These are phyloP conservation scores for Rattus rattus DNA, from an alignment of 2,113 vertebrate genomes.

Conservation along the genomic window DNA sequence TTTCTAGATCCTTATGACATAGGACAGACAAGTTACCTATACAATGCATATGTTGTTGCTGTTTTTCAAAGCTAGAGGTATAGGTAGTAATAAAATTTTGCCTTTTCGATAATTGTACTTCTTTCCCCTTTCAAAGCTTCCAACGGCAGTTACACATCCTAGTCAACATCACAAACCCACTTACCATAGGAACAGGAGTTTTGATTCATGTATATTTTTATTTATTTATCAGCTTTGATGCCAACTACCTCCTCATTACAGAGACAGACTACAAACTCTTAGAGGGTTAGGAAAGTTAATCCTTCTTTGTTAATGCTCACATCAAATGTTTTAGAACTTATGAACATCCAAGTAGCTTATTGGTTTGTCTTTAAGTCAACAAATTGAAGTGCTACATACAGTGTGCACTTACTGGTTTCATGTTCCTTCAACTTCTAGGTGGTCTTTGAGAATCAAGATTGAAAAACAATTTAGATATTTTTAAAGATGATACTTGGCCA, in stretches of 20 bases:
- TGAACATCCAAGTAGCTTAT: background rate
- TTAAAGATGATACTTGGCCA: constrained; percentile 44
- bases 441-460: background rate
- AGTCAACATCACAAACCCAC: background rate
- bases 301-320: background rate
- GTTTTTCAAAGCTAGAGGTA: background rate
- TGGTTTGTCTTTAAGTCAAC: background rate
- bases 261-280: background rate
- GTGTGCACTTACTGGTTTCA: background rate
- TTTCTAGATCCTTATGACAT: background rate
- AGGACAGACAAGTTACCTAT: background rate
- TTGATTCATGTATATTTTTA: background rate
- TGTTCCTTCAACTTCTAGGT: background rate
- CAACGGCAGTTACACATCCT: background rate
- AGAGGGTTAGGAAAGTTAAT: background rate
- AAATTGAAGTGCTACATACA: background rate
- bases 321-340: background rate
- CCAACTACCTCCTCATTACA: background rate
- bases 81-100: background rate
- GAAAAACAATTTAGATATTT: background rate
- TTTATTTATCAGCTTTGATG: background rate
- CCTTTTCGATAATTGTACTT: background rate
- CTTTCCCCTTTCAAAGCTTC: background rate
- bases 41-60: background rate
- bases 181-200: background rate